A percentile compares a stretch with the other conserved stretches of the same genome.
Evolutionary conservation across 2,888 invertebrate species (phyloP).

Genomic region (Danaus chrysippus): DNA sequence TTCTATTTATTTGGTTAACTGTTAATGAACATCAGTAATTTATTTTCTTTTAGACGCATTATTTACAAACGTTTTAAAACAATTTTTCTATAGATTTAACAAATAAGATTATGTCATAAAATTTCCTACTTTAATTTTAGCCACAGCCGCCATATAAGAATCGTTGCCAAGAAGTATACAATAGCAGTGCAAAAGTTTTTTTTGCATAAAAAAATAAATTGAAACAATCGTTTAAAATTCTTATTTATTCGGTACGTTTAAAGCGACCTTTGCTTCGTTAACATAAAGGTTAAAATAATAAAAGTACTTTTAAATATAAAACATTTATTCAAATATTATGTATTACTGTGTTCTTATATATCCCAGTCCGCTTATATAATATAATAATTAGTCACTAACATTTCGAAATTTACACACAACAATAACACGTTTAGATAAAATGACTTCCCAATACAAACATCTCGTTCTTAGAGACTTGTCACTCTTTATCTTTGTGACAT

Average conservation of each 20-base stretch:
- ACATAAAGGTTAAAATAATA: slow-evolving; percentile 4
- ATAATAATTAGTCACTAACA: slow-evolving; percentile 30
- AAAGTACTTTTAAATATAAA: slow-evolving; percentile 14
- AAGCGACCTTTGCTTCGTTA: slow-evolving; percentile 3
- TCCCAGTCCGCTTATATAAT: slow-evolving; percentile 47
- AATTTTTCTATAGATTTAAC: too few species aligned
- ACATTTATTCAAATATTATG: slow-evolving; percentile 22
- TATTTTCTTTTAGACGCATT: too few species aligned
- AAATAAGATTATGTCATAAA: too few species aligned
- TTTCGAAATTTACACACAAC: slow-evolving; percentile 36
- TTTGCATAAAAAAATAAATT: slow-evolving; percentile 10
- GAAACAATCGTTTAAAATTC: slow-evolving; percentile 14
- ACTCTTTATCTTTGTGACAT: too few species aligned
- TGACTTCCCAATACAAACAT: not conserved
- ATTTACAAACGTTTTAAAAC: too few species aligned
- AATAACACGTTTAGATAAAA: slow-evolving; percentile 30
- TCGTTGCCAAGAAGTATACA: not conserved
- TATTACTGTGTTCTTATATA: slow-evolving; percentile 29
- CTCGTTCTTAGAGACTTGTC: too few species aligned
- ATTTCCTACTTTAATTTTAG: too few species aligned
- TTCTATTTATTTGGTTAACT: too few species aligned
- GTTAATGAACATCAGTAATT: too few species aligned
- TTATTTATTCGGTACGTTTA: slow-evolving; percentile 15
- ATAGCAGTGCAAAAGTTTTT: not conserved
- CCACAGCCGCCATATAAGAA: too few species aligned